These are phyloP conservation scores for Ceratothoa steindachneri DNA, from an alignment of 2,888 invertebrate species.

Conservation along the genomic window DNA sequence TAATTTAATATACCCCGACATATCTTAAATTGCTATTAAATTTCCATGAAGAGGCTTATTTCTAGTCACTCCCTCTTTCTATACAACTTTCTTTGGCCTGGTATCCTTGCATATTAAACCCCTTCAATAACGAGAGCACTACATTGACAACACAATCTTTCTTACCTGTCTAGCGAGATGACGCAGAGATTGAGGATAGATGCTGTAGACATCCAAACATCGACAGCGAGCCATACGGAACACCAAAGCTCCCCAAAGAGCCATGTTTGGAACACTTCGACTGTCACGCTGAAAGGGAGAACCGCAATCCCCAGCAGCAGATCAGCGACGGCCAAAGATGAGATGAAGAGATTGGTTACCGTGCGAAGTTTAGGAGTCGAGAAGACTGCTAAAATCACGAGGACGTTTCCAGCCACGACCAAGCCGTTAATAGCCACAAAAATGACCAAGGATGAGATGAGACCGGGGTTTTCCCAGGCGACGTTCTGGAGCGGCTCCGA, in stretches of 20 bases:
- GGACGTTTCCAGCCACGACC: conserved; percentile 84
- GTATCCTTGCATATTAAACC: too few species aligned
- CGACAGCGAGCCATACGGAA: conserved; percentile 91
- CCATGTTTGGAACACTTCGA: conserved; percentile 89
- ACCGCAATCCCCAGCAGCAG: conserved; percentile 91
- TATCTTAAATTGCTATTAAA: too few species aligned
- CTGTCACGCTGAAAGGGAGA: conserved; percentile 89
- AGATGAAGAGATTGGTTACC: conserved; percentile 94
- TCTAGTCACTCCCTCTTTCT: too few species aligned
- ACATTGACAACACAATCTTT: too few species aligned
- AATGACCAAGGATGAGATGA: conserved; percentile 67
- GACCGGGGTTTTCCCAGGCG: conserved; percentile 27
- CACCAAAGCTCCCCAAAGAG: conserved; percentile 95
- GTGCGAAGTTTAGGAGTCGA: conserved; percentile 85
- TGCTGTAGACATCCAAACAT: conserved; percentile 98
- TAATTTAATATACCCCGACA: too few species aligned
- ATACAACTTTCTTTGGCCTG: too few species aligned
- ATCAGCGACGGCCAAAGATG: conserved; percentile 92
- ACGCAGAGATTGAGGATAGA: conserved; percentile 94
- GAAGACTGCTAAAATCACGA: conserved; percentile 83
- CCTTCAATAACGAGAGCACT: too few species aligned
- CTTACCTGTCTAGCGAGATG: conserved; percentile 75
- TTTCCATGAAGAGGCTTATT: too few species aligned
- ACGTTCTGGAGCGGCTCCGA: conserved; percentile 32
- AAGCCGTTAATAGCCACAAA: conserved; percentile 74